These are phyloP conservation scores for Clistopyga incitator DNA, from an alignment of 2,888 invertebrate species.

Conservation along the genomic window DNA sequence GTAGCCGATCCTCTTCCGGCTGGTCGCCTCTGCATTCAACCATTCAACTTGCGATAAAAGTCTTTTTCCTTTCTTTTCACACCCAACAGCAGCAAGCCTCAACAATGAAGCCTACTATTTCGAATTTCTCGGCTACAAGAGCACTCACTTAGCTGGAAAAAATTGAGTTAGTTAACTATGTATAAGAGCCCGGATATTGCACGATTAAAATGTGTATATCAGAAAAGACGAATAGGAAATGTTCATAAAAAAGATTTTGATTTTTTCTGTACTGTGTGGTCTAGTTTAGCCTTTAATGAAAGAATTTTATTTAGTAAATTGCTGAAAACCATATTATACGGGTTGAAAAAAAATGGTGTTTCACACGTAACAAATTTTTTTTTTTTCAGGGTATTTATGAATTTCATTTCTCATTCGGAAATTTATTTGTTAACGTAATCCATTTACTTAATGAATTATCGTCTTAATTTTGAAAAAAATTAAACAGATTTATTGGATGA, in stretches of 20 bases:
- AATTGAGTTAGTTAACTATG: slow-evolving; percentile 5
- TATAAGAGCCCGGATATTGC: not conserved
- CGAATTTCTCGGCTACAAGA: slow-evolving; percentile 15
- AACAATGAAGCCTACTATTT: not conserved
- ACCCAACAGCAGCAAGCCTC: not conserved
- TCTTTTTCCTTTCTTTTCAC: not conserved
- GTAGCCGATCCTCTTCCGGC: slow-evolving; percentile 57
- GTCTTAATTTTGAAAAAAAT: no score
- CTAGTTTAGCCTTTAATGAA: not conserved
- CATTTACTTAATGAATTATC: no score
- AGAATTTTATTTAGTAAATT: not conserved
- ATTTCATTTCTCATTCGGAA: no score
- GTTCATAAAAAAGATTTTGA: not conserved
- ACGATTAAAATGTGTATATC: not conserved
- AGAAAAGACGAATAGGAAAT: not conserved
- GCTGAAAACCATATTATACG: no score
- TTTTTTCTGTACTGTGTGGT: not conserved
- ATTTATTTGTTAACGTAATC: no score
- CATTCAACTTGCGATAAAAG: slow-evolving; percentile 33
- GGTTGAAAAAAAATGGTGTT: no score
- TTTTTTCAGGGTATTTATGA: no score
- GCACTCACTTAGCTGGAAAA: not conserved
- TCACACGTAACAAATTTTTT: no score
- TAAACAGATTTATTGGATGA: no score
- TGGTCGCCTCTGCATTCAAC: slow-evolving; percentile 3